phyloP scores from a whole-genome alignment of 2,888 invertebrate genomes.

The Matsumyia berberina region DNA sequence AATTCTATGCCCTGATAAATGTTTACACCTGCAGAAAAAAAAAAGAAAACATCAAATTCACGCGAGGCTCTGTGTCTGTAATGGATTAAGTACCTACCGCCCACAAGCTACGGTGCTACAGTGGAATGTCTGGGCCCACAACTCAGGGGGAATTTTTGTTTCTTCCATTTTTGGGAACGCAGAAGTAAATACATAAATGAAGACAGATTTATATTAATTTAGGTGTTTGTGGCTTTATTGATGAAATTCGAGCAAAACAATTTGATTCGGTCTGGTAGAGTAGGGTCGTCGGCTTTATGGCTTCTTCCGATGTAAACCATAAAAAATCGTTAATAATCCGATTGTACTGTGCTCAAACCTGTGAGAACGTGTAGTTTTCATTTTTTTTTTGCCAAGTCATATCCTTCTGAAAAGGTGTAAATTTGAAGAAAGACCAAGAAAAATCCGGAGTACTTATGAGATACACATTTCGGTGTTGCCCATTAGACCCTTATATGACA shows the following conservation, averaged over 20 bases:
- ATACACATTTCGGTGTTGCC: background rate
- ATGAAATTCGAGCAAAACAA: conserved; percentile 25
- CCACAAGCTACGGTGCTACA: conserved; percentile 19
- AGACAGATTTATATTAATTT: conserved; percentile 47
- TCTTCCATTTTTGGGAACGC: background rate
- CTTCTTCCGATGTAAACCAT: conserved; percentile 23
- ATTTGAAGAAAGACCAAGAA: background rate
- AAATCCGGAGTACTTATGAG: background rate
- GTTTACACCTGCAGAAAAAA: conserved; percentile 41
- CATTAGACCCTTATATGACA: conserved; percentile 8
- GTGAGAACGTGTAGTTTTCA: conserved; percentile 23
- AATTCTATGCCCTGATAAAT: conserved; percentile 27
- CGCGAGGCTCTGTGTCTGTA: conserved; percentile 9
- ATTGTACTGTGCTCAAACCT: conserved; percentile 24
- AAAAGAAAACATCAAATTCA: conserved; percentile 15
- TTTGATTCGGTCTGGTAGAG: conserved; percentile 14
- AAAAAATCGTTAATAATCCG: conserved; percentile 24
- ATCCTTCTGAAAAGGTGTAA: conserved; percentile 12
- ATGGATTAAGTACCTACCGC: conserved; percentile 59
- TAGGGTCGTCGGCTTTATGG: conserved; percentile 11
- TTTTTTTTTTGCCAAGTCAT: conserved; percentile 27
- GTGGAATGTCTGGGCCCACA: conserved; percentile 8
- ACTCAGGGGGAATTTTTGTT: background rate
- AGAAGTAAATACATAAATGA: conserved; percentile 22
- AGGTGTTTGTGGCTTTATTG: conserved; percentile 30